These are phyloP conservation scores for Harpagoxenus sublaevis DNA, from an alignment of 2,888 invertebrate species.

Conservation along the genomic window DNA sequence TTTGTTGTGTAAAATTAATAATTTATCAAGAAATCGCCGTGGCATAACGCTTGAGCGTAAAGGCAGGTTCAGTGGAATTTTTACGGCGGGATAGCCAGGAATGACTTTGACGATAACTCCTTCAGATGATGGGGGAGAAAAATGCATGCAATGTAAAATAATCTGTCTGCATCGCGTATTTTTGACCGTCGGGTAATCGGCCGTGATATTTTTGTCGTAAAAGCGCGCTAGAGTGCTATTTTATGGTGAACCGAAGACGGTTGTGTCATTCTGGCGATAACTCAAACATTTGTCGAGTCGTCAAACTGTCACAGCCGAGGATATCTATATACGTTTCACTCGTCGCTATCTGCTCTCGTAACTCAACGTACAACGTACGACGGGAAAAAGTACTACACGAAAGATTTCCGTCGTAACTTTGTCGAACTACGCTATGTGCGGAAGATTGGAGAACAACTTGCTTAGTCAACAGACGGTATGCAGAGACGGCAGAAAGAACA, in stretches of 20 bases:
- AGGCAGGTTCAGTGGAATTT: background rate
- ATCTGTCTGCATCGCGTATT: constrained; percentile 62
- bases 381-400: constrained; percentile 26
- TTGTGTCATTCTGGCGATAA: constrained; percentile 74
- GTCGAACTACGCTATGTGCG: background rate
- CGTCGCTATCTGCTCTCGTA: constrained; percentile 65
- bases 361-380: constrained; percentile 7
- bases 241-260: constrained; percentile 73
- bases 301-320: constrained; percentile 73
- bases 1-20: constrained; percentile 10
- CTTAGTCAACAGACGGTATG: constrained; percentile 28
- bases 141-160: constrained; percentile 58
- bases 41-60: background rate
- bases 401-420: constrained; percentile 56
- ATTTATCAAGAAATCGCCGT: background rate
- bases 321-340: constrained; percentile 67
- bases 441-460: constrained; percentile 15
- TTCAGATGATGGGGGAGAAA: constrained; percentile 37
- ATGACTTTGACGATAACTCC: constrained; percentile 55
- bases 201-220: constrained; percentile 65
- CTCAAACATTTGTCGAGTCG: constrained; percentile 76
- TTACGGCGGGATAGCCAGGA: constrained; percentile 56
- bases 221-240: constrained; percentile 72
- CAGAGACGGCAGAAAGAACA: constrained; percentile 24
- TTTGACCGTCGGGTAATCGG: constrained; percentile 33